phyloP scores from a whole-genome alignment of 2,888 invertebrate genomes.

The Herminia tarsipennalis region DNA sequence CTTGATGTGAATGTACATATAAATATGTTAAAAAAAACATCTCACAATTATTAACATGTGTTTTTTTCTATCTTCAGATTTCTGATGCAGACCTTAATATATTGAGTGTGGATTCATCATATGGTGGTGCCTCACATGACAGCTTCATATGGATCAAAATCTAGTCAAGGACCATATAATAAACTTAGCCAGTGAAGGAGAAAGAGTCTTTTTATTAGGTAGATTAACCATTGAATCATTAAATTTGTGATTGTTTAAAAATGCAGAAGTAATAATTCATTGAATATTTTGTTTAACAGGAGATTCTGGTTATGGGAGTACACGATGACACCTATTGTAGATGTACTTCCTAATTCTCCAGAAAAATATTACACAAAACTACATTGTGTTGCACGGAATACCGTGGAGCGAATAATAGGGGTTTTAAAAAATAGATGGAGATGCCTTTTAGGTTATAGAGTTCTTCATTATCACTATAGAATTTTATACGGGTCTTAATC shows the following conservation, averaged over 20 bases:
- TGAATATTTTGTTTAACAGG: not conserved
- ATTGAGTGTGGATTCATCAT: too few relatives aligned
- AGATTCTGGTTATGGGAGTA: not conserved
- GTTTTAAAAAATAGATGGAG: too few relatives aligned
- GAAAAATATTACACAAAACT: not conserved
- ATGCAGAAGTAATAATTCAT: not conserved
- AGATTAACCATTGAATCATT: not conserved
- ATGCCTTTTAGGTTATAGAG: too few relatives aligned
- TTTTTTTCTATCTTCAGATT: too few relatives aligned
- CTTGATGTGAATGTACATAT: too few relatives aligned
- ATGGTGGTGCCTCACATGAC: not conserved
- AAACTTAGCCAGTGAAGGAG: not conserved
- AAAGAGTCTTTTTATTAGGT: not conserved
- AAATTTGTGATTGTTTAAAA: not conserved
- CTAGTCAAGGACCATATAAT: not conserved
- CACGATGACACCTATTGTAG: not conserved
- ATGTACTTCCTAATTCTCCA: not conserved
- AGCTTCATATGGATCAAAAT: not conserved
- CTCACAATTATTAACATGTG: too few relatives aligned
- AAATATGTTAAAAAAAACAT: too few relatives aligned
- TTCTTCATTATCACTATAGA: too few relatives aligned
- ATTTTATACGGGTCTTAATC: too few relatives aligned
- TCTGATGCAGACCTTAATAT: too few relatives aligned
- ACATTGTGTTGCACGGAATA: not conserved
- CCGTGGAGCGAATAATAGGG: not conserved